Evolutionary conservation across 1,140 invertebrate genomes (phyloP), one percentile per base, ranked within the genome.

Genomic region (Drosophila elegans): DNA sequence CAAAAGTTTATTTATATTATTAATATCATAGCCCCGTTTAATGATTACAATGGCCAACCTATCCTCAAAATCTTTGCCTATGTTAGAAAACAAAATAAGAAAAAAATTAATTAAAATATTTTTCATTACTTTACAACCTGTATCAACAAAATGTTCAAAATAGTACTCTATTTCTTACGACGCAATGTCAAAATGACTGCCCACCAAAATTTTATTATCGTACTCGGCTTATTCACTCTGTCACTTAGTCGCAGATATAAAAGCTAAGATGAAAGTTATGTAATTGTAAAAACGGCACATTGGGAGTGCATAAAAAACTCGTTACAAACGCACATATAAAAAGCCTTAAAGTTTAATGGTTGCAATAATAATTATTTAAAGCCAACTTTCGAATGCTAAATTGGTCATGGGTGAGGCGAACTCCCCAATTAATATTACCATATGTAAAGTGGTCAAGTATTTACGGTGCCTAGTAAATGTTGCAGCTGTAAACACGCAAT

Each of bases 181-280:
- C n/a, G 11, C 25, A 29, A 25, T 48, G 12, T 29, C 4, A 48
- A 29, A 3, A 4, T 12, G n/a, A n/a, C 12, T n/a, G 13, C 21
- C 11, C 45, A 51, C 7, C 34, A 53, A 39, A 56, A 44, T 11
- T 34, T 41, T 61, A 45, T 21, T 32, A 32, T 32, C 2, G 29
- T 6, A 36, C 57, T 34, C 46, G 21, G 52, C 74, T 67, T 69
- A 48, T 69, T 74, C 79, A 66, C 71, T 82, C 63, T 41, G 49
- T 67, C 57, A 66, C 77, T 78, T 74, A 74, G 73, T 77, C 62
- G 60, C 59, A 42, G 45, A 54, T 16, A 16, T 60, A 27, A 64
- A 61, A 61, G n/a, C 11, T 21, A 10, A 64, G 21, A 45, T 49
- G 42, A 12, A 56, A 44, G 21, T 48, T 25, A 46, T 57, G 46